Evolutionary conservation across 1,140 invertebrate species (phyloP), one percentile per base, ranked within the genome.

Genomic region (Zaprionus nigranus): DNA sequence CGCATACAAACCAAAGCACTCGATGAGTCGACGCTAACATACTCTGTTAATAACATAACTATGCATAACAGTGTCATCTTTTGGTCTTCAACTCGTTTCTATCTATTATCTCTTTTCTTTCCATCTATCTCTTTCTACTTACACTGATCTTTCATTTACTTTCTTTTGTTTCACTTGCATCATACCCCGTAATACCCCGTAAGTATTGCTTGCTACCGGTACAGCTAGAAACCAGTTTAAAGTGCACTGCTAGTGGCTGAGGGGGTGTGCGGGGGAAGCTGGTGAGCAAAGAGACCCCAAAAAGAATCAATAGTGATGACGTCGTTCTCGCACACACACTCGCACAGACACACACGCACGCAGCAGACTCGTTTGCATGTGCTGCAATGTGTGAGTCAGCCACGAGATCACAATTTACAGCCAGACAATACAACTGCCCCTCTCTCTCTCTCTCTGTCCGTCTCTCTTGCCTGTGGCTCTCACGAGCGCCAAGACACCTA

Each of bases 291-390:
- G 17, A 15, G n/a, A 17, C 51, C 15, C 15, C 30, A 57, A 43
- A 56, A 53, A 73, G 56, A 73, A 73, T 73, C 17, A 67, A 46
- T 66, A 68, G 40, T 56, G 73, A 75, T 75, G 73, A 75, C 73
- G 73, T 75, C 73, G 73, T 70, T 60, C 40, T 69, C 57, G 49
- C 38, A 40, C 51, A 64, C 24, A 43, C 38, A 57, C 24, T 34
- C 38, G 38, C 28, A 38, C 6, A 30, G 12, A 51, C 28, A 34
- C 36, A 54, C 17, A 54, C 40, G 22, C 17, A 15, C 28, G 9
- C 49, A 53, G 22, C 13, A 38, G 1, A 22, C 13, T 40, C 12
- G 36, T n/a, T 12, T n/a, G 28, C 24, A 53, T 56, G 26, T 58
- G 40, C 46, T 46, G 62, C 54, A 51, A 15, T 40, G 22, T 61